Conservation (phyloP, 2,113 vertebrate species). For the Bujurquina vittata region DNA sequence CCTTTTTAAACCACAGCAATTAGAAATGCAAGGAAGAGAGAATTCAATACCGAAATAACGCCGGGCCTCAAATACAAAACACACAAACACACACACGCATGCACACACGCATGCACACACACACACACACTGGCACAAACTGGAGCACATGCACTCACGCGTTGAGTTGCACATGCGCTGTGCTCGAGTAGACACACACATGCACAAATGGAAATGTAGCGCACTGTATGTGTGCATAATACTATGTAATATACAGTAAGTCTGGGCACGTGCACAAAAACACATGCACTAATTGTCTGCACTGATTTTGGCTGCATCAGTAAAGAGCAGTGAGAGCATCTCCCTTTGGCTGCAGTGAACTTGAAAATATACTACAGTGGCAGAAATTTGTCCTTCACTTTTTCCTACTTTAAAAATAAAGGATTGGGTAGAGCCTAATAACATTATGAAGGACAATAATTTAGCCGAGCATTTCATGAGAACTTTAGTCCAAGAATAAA, state of each 20-base stretch:
- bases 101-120: constrained; percentile 28
- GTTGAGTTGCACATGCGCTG: constrained; percentile 25
- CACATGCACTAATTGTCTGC: constrained; percentile 39
- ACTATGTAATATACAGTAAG: constrained; percentile 41
- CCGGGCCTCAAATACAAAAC: constrained; percentile 41
- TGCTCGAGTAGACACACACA: constrained; percentile 8
- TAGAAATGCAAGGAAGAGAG: constrained; percentile 71
- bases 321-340: constrained; percentile 23
- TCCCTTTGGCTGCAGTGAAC: constrained; percentile 32
- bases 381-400: constrained; percentile 14
- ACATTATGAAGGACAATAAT: constrained; percentile 27
- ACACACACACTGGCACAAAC: constrained; percentile 48
- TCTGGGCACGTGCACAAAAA: constrained; percentile 25
- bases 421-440: neutral
- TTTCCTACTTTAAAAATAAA: neutral
- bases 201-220: constrained; percentile 29
- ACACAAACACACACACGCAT: constrained; percentile 15
- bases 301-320: constrained; percentile 51
- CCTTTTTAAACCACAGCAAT: constrained; percentile 80
- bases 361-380: constrained; percentile 25
- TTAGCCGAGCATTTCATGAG: constrained; percentile 23
- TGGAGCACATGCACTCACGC: constrained; percentile 31
- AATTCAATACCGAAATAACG: constrained; percentile 65
- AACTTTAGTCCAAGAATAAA: constrained; percentile 31
- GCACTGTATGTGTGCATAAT: constrained; percentile 16